phyloP scores from a whole-genome alignment of 1,140 invertebrate species.

The Lerema accius region DNA sequence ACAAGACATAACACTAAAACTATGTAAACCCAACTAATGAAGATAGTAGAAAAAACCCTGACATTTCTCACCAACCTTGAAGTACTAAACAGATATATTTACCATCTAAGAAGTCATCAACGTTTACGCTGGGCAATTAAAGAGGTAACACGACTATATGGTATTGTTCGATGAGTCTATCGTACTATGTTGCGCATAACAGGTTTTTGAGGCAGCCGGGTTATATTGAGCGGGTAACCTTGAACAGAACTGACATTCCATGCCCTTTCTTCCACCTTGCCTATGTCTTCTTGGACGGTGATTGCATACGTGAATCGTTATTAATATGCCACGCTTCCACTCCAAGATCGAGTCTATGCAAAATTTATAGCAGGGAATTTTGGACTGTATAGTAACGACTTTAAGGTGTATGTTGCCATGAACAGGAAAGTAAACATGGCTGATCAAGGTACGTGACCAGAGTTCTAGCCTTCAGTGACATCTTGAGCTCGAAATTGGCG shows the following conservation, averaged over 20 bases:
- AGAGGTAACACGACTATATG: constrained; percentile 44
- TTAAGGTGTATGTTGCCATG: constrained; percentile 31
- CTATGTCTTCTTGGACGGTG: constrained; percentile 74
- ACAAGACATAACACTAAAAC: constrained; percentile 3
- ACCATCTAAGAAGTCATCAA: constrained; percentile 61
- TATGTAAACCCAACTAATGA: constrained; percentile 18
- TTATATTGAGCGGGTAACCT: constrained; percentile 67
- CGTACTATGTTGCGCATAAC: constrained; percentile 35
- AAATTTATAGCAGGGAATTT: constrained; percentile 29
- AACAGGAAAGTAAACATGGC: constrained; percentile 30
- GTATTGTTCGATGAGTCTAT: constrained; percentile 32
- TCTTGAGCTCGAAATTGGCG: constrained; percentile 59
- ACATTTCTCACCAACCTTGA: constrained; percentile 71
- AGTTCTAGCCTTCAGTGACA: constrained; percentile 57
- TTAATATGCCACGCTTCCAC: constrained; percentile 75
- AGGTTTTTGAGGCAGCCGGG: constrained; percentile 46
- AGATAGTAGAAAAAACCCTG: constrained; percentile 66
- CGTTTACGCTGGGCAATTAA: constrained; percentile 64
- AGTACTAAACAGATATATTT: constrained; percentile 68
- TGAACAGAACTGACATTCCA: constrained; percentile 70
- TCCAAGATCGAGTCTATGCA: constrained; percentile 67
- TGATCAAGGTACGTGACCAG: constrained; percentile 60
- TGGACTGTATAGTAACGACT: constrained; percentile 32
- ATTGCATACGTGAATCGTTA: constrained; percentile 74
- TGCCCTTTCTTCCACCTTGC: constrained; percentile 81